Conservation (phyloP, 2,797 vertebrate genomes). For the Ctenochaetus hawaiiensis region DNA sequence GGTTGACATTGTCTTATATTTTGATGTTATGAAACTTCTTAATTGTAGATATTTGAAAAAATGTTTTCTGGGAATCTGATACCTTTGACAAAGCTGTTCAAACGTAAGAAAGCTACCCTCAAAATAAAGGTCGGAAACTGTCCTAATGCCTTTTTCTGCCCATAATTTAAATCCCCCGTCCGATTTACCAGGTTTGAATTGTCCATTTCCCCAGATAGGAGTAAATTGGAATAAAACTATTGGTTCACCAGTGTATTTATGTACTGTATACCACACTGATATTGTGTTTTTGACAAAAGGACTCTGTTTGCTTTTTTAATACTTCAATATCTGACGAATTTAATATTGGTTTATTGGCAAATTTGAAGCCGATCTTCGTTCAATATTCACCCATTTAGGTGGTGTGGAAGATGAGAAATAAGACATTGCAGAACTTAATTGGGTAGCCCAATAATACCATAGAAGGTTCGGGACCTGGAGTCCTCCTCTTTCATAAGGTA, state of each 20-base stretch:
- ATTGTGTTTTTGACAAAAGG: neutral
- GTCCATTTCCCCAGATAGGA: neutral
- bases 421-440: slow-evolving; percentile 4
- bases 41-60: neutral
- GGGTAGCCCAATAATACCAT: neutral
- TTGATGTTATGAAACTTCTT: neutral
- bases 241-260: neutral
- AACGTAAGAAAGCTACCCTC: neutral
- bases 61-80: neutral
- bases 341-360: neutral
- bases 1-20: neutral
- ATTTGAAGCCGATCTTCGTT: neutral
- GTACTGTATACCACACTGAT: slow-evolving; percentile 1
- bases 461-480: neutral
- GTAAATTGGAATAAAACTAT: slow-evolving; percentile 5
- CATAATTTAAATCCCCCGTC: slow-evolving; percentile 14
- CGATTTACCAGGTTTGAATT: neutral
- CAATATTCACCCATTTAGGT: slow-evolving; percentile 1
- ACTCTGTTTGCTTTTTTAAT: neutral
- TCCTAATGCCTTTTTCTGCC: neutral
- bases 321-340: neutral
- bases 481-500: slow-evolving; percentile 1
- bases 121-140: neutral
- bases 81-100: neutral
- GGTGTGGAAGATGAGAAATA: neutral